Percentiles rank a stretch among this genome's conserved stretches.
phyloP scores from a whole-genome alignment of 2,113 vertebrate genomes.

The Tachycineta bicolor region DNA sequence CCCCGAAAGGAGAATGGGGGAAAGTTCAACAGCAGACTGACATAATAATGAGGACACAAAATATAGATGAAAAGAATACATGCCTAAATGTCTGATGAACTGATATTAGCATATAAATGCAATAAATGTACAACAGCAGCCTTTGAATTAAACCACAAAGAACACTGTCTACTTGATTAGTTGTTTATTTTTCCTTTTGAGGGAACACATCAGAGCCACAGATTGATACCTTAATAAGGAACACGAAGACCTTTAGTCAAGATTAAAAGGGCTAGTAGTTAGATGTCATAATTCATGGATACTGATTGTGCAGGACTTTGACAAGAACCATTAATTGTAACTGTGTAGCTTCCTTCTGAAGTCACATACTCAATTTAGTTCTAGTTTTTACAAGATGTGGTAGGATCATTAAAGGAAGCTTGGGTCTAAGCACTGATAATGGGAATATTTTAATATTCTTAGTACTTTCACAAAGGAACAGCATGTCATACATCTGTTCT shows the following conservation, averaged over 20 bases:
- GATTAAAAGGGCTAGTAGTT: conserved; percentile 58
- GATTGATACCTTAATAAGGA: conserved; percentile 68
- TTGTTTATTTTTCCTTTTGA: conserved; percentile 66
- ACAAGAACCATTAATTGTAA: conserved; percentile 77
- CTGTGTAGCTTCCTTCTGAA: conserved; percentile 69
- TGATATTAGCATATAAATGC: conserved; percentile 37
- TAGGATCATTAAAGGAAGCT: conserved; percentile 77
- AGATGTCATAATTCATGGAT: conserved; percentile 67
- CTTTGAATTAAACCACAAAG: conserved; percentile 64
- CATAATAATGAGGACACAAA: conserved; percentile 37
- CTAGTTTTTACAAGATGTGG: conserved; percentile 67
- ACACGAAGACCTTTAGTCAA: conserved; percentile 37
- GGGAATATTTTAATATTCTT: conserved; percentile 73
- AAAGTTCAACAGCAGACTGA: conserved; percentile 63
- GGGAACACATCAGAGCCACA: conserved; percentile 43
- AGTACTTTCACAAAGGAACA: conserved; percentile 64
- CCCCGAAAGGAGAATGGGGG: neutral
- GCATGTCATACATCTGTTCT: conserved; percentile 58
- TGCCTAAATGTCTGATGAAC: conserved; percentile 50
- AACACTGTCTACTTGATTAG: conserved; percentile 62
- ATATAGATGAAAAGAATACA: conserved; percentile 52
- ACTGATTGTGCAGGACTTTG: conserved; percentile 47
- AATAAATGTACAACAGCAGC: conserved; percentile 19
- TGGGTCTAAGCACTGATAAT: conserved; percentile 73
- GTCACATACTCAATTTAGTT: conserved; percentile 68